Evolutionary conservation across 2,797 vertebrate species (phyloP).

Genomic region (Champsocephalus gunnari): DNA sequence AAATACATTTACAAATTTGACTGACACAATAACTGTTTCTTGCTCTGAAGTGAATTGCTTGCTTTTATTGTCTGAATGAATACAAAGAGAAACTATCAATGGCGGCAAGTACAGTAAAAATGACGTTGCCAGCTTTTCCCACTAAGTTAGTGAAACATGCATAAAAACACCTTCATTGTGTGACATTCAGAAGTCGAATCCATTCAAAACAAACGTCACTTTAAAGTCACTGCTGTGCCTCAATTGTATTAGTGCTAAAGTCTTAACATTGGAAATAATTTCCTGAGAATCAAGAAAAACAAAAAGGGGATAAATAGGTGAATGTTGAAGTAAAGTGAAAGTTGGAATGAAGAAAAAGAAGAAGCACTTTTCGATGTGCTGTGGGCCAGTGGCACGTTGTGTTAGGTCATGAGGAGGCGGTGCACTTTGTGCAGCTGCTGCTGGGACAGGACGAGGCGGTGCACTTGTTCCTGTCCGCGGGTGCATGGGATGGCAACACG

Average conservation of each 20-base stretch:
- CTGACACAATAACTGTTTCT: neutral
- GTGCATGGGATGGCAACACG: slow-evolving; percentile 89
- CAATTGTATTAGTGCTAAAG: slow-evolving; percentile 41
- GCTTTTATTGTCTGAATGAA: slow-evolving; percentile 55
- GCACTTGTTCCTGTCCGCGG: slow-evolving; percentile 88
- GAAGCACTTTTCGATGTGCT: slow-evolving; percentile 25
- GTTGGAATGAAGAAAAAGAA: slow-evolving; percentile 28
- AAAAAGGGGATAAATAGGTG: slow-evolving; percentile 18
- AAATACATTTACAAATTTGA: neutral
- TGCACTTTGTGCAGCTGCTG: slow-evolving; percentile 89
- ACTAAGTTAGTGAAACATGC: slow-evolving; percentile 12
- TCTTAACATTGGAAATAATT: slow-evolving; percentile 28
- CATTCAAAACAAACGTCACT: slow-evolving; percentile 2
- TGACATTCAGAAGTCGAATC: slow-evolving; percentile 34
- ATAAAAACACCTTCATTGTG: slow-evolving; percentile 23
- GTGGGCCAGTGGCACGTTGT: neutral
- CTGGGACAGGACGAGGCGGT: slow-evolving; percentile 89
- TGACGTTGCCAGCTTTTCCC: slow-evolving; percentile 9
- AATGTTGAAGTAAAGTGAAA: slow-evolving; percentile 20
- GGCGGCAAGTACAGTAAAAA: slow-evolving; percentile 40
- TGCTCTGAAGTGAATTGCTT: slow-evolving; percentile 25
- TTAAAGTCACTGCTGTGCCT: slow-evolving; percentile 18
- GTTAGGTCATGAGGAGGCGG: slow-evolving; percentile 83
- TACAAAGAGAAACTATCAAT: slow-evolving; percentile 37
- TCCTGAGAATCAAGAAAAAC: slow-evolving; percentile 61